phyloP scores from a whole-genome alignment of 2,797 vertebrate species.

The Neomorphus geoffroyi region DNA sequence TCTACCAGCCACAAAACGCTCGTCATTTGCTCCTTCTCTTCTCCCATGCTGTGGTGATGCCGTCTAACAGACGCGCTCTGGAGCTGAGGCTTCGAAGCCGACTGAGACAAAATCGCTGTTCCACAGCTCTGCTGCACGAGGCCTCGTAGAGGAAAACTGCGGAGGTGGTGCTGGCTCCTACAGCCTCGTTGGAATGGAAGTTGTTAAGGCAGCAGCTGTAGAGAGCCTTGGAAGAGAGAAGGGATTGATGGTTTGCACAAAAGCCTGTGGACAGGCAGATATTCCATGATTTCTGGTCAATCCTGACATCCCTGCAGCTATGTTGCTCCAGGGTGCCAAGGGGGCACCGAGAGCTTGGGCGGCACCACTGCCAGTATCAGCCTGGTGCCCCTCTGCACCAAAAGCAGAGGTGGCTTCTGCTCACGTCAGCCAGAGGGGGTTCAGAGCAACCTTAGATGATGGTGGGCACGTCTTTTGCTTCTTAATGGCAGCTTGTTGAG shows the following conservation, averaged over 20 bases:
- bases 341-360: not conserved
- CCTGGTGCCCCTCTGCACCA: not conserved
- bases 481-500: not conserved
- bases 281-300: not conserved
- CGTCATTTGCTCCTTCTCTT: not conserved
- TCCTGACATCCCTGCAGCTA: not conserved
- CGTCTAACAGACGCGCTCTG: not conserved
- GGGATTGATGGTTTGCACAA: too few species aligned
- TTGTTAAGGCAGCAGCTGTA: not conserved
- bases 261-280: not conserved
- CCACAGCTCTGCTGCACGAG: not conserved
- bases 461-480: not conserved
- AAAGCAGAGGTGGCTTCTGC: not conserved
- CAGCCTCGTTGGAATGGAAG: not conserved
- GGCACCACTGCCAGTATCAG: not conserved
- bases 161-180: not conserved
- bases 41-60: not conserved
- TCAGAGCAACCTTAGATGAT: not conserved
- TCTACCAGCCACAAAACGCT: not conserved
- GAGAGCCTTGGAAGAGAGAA: not conserved
- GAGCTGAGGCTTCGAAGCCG: not conserved
- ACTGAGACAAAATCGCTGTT: not conserved
- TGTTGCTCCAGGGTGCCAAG: not conserved
- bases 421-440: not conserved
- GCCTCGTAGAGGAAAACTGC: not conserved